phyloP scores from a whole-genome alignment of 2,888 invertebrate genomes.

The Physocephala rufipes region DNA sequence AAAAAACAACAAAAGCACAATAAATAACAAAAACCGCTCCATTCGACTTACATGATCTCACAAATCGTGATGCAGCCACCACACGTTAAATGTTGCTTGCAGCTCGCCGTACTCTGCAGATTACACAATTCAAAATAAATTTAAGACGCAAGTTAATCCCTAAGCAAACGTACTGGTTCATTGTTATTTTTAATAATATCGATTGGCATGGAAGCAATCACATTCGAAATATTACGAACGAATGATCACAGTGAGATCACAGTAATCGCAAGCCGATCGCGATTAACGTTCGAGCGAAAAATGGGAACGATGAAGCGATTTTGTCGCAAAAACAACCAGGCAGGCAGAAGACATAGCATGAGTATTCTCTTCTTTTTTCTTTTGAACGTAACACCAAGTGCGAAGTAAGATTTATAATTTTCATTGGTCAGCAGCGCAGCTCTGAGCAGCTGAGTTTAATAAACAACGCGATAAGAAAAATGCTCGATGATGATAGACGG shows the following conservation, averaged over 20 bases:
- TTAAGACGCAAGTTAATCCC: constrained; percentile 13
- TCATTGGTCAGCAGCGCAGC: constrained; percentile 27
- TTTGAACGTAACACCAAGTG: constrained; percentile 25
- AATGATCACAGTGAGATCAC: constrained; percentile 15
- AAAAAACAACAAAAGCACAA: background rate
- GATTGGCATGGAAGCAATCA: no score
- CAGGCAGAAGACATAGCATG: constrained; percentile 20
- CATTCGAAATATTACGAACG: no score
- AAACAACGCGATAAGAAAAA: constrained; percentile 29
- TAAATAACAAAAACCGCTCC: background rate
- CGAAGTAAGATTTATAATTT: constrained; percentile 29
- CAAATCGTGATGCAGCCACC: no score
- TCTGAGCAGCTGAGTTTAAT: constrained; percentile 21
- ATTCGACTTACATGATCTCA: no score
- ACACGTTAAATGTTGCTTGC: constrained; percentile 2
- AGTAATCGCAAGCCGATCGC: background rate
- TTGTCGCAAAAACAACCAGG: background rate
- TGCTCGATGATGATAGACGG: no score
- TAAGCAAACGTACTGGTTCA: constrained; percentile 36
- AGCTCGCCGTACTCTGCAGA: constrained; percentile 13
- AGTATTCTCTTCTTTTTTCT: no score
- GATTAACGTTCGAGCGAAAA: background rate
- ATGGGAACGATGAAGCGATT: no score
- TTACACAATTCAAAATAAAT: background rate
- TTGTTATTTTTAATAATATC: constrained; percentile 35